Evolutionary conservation across 92 coral and sea anemone species (phyloP).

Genomic region (Phenganax subtilis): DNA sequence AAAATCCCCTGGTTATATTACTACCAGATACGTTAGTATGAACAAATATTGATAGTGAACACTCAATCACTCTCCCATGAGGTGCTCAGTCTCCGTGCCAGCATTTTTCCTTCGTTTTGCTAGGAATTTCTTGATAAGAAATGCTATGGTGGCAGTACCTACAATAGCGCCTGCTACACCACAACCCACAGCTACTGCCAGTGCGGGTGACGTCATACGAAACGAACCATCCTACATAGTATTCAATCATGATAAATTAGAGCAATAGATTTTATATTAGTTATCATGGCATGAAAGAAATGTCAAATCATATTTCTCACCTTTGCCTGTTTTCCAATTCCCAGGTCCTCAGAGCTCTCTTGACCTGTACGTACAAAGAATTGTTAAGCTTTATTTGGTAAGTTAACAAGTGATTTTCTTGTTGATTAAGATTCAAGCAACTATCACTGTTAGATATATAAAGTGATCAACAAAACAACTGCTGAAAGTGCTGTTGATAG

Average conservation of each 20-base stretch:
- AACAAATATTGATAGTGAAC: too few relatives aligned
- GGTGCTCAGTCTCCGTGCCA: neutral
- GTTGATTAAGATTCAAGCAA: too few relatives aligned
- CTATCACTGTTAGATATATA: too few relatives aligned
- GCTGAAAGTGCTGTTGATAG: too few relatives aligned
- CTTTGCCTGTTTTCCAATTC: conserved; percentile 92
- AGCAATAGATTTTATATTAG: neutral
- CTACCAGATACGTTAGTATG: too few relatives aligned
- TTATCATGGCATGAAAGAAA: neutral
- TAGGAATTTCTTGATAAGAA: conserved; percentile 82
- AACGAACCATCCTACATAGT: conserved; percentile 27
- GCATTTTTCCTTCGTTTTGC: conserved; percentile 81
- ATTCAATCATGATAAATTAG: neutral
- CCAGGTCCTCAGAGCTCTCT: conserved; percentile 88
- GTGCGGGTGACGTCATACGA: conserved; percentile 63
- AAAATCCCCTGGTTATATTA: too few relatives aligned
- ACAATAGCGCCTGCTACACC: conserved; percentile 98
- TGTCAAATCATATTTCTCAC: conserved; percentile 5
- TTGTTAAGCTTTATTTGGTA: too few relatives aligned
- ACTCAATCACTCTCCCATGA: neutral
- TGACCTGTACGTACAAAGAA: conserved; percentile 53
- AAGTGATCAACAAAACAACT: too few relatives aligned
- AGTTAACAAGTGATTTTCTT: too few relatives aligned
- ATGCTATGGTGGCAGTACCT: conserved; percentile 95
- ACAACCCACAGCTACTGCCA: conserved; percentile 98